A percentile compares a stretch with the other conserved stretches of the same genome.
Conservation (phyloP, 2,888 invertebrate genomes). For the Nebria salina region DNA sequence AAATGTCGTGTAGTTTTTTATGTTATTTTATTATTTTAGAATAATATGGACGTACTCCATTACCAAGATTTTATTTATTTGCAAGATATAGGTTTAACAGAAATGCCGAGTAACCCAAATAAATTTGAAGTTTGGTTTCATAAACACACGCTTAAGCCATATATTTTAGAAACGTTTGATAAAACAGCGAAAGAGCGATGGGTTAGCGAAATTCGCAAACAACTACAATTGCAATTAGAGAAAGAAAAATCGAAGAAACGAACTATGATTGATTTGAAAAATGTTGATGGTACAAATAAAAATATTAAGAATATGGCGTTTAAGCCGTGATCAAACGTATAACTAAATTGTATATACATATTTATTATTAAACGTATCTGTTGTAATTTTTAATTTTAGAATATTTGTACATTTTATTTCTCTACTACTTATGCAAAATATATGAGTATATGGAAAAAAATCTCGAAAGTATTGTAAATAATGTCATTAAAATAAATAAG, state of each 20-base stretch:
- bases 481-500: too few species aligned
- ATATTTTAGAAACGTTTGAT: constrained; percentile 30
- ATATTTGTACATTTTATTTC: neutral
- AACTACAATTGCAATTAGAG: constrained; percentile 30
- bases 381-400: neutral
- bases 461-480: too few species aligned
- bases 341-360: neutral
- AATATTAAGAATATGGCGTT: neutral
- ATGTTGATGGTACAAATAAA: constrained; percentile 9
- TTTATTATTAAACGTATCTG: neutral
- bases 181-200: constrained; percentile 31
- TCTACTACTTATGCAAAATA: neutral
- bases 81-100: constrained; percentile 38
- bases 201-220: constrained; percentile 38
- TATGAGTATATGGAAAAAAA: too few species aligned
- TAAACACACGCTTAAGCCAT: constrained; percentile 46
- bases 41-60: constrained; percentile 29
- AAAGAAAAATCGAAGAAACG: constrained; percentile 22
- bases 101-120: constrained; percentile 34
- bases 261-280: constrained; percentile 19
- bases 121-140: constrained; percentile 47
- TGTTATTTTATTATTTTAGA: constrained; percentile 19
- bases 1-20: neutral
- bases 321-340: neutral
- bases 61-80: constrained; percentile 38